Evolutionary conservation across 2,113 vertebrate species (phyloP).

Genomic region (Cromileptes altivelis): DNA sequence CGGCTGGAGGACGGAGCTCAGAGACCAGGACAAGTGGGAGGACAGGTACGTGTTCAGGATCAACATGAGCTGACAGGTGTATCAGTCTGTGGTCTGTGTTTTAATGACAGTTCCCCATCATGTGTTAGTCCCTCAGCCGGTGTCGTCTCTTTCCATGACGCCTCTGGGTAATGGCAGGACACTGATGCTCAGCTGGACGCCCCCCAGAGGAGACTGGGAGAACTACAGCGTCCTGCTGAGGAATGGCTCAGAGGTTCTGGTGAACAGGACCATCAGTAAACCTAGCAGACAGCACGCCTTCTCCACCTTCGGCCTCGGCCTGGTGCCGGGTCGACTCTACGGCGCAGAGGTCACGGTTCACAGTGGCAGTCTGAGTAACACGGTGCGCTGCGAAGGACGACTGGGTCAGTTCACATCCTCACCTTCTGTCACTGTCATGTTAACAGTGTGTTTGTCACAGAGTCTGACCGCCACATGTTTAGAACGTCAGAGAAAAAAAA

Average conservation of each 20-base stretch:
- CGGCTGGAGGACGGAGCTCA: conserved; percentile 83
- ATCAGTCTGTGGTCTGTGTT: neutral
- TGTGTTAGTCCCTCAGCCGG: conserved; percentile 87
- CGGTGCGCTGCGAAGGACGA: conserved; percentile 80
- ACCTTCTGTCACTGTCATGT: neutral
- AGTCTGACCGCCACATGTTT: too few species aligned
- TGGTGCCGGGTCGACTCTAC: conserved; percentile 90
- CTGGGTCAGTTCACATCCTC: conserved; percentile 82
- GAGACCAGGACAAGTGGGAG: conserved; percentile 81
- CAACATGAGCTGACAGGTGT: too few species aligned
- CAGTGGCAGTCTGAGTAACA: conserved; percentile 86
- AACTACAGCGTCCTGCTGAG: conserved; percentile 87
- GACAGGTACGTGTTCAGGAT: conserved; percentile 78
- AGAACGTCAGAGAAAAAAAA: too few species aligned
- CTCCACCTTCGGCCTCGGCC: conserved; percentile 39
- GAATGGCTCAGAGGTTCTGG: conserved; percentile 79
- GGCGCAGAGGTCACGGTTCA: conserved; percentile 85
- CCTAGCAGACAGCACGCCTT: conserved; percentile 61
- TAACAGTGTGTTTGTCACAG: neutral
- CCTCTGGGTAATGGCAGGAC: conserved; percentile 62
- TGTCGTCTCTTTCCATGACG: conserved; percentile 79
- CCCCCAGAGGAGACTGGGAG: conserved; percentile 92
- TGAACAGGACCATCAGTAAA: conserved; percentile 83
- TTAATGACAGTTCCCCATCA: neutral
- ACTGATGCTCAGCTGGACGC: conserved; percentile 89